Conservation (phyloP, 2,797 vertebrate species). For the Arnoldichthys spilopterus region DNA sequence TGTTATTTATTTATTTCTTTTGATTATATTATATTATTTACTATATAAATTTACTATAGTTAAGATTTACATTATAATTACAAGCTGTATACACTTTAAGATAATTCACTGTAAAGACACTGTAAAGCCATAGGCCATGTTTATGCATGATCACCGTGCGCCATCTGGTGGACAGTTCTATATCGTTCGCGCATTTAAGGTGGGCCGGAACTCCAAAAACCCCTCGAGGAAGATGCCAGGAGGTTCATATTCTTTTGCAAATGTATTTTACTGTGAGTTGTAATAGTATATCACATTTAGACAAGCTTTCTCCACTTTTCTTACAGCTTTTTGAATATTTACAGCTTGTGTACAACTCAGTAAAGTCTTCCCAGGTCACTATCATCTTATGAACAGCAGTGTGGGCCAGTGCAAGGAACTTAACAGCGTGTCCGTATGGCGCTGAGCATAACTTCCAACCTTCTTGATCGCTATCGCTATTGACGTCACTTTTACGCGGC, state of each 20-base stretch:
- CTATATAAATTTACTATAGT: no score
- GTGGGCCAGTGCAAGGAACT: no score
- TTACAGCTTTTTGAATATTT: no score
- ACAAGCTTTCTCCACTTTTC: not conserved
- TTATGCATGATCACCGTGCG: not conserved
- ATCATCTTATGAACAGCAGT: no score
- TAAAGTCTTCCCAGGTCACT: no score
- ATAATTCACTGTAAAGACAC: not conserved
- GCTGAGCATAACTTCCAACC: no score
- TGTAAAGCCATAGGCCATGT: not conserved
- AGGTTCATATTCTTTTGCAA: not conserved
- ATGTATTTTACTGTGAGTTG: not conserved
- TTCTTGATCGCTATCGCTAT: slow-evolving; percentile 23
- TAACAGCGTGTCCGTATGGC: no score
- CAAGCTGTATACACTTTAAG: not conserved
- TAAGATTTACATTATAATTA: not conserved
- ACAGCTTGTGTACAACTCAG: no score
- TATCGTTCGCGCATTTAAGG: slow-evolving; percentile 70
- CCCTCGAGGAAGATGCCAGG: not conserved
- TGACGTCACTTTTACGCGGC: not conserved
- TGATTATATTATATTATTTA: not conserved
- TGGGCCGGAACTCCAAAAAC: slow-evolving; percentile 54
- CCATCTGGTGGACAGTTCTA: slow-evolving; percentile 65
- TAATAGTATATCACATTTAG: not conserved
- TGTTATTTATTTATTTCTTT: no score